Conservation (phyloP, 2,797 vertebrate species). For the Protonibea diacanthus region DNA sequence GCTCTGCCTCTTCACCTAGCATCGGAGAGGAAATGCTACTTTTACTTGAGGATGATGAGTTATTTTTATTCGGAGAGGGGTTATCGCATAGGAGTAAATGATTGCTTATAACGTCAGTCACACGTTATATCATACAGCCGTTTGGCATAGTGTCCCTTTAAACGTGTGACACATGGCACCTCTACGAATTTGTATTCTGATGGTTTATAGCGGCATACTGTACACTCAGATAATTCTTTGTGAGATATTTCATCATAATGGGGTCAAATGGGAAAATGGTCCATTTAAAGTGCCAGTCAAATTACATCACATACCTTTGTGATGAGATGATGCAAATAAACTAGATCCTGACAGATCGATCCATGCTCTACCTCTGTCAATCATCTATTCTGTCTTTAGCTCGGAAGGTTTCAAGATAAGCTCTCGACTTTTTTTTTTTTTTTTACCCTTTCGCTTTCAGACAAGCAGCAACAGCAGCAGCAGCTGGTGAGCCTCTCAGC, state of each 20-base stretch:
- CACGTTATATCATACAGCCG: not conserved
- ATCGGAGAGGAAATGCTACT: not conserved
- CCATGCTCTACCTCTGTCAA: slow-evolving; percentile 65
- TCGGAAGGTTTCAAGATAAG: slow-evolving; percentile 60
- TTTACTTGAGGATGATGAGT: not conserved
- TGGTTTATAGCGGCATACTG: slow-evolving; percentile 4
- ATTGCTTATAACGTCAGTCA: not conserved
- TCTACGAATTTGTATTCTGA: slow-evolving; percentile 21
- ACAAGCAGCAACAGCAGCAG: slow-evolving; percentile 17
- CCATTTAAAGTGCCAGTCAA: slow-evolving; percentile 73
- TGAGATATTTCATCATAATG: slow-evolving; percentile 61
- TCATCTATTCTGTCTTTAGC: slow-evolving; percentile 55
- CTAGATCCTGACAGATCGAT: slow-evolving; percentile 33
- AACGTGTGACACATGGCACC: slow-evolving; percentile 8
- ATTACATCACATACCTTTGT: slow-evolving; percentile 62
- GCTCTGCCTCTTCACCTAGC: not conserved
- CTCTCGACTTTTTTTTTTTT: slow-evolving; percentile 29
- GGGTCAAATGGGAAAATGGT: slow-evolving; percentile 36
- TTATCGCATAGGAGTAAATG: not conserved
- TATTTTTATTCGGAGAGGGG: not conserved
- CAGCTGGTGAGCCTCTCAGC: slow-evolving; percentile 48
- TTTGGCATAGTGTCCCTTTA: slow-evolving; percentile 18
- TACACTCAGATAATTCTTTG: slow-evolving; percentile 22
- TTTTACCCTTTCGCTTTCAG: slow-evolving; percentile 30
- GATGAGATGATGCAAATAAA: slow-evolving; percentile 57